Evolutionary conservation across 2,113 vertebrate genomes (phyloP), one percentile per base, ranked within the genome.

Genomic region (Craseonycteris thonglongyai): DNA sequence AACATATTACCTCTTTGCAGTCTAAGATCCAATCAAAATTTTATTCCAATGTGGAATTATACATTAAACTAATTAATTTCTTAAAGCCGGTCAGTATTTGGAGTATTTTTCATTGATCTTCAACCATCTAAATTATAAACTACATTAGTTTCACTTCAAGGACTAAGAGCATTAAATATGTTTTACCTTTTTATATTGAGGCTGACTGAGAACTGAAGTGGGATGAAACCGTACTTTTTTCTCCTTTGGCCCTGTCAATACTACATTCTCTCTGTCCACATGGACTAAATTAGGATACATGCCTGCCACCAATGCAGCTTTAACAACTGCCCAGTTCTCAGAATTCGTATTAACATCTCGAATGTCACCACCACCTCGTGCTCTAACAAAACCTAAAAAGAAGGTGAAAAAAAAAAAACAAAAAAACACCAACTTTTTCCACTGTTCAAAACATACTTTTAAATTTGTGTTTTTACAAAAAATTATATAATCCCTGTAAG

Each of bases 241-340:
- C 95, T 99, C 99, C 89, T 98, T 99, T 58, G 97, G 89, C 30
- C 98, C 98, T 74, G 98, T 98, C 26, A 99, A 98, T 86, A 97
- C 80, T 51, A 98, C 94, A 71, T 81, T 98, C 14, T 98, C 98
- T 87, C 98, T 98, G 97, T 99, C 98, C 93, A 99, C 97, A 2
- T 99, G 98, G 79, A 99, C 98, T 51, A 99, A 95, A 95, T 99
- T 99, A 80, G 99, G 99, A 97, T 99, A 99, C 99, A 99, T 99
- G 35, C 99, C 99, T 3, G 99, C 98, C 88, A 99, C 98, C 97
- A 99, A 97, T 0, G 99, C 99, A 66, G 99, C 99, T 97, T 99
- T 99, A 87, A 99, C 98, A 6, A 99, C 98, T 6, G 99, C 98
- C 99, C 99, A 99, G 97, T 99, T 99, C 83, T 99, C 99, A 1